Base-by-base conservation (phyloP, 2,113 vertebrate genomes). In the Cyprinodon brontotheroides region DNA sequence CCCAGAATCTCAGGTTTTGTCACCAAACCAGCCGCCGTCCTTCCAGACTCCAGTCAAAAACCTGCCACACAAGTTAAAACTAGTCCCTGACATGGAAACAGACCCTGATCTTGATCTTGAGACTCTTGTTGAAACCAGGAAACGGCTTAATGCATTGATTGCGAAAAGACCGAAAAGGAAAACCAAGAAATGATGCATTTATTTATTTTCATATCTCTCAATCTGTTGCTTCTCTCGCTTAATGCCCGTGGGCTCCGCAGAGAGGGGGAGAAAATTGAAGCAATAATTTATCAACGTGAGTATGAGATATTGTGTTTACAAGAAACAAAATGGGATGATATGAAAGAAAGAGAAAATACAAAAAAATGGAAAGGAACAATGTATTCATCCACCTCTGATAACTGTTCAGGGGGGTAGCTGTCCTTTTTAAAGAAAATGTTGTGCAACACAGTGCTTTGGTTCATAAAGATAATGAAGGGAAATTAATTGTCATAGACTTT, bases 251-350 rank as follows among this genome's bases (percentile, higher is more conserved):
- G 60, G 29, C 60, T 61, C 29, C 4, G 4, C 60, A 61, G 22
- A 1, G 60, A 61, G 2, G 9, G 4, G 5, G 12, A 61, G 0
- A 61, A 61, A 4, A 1, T 1, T 0, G 0, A 37, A 0, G 29
- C 60, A 0, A 4, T 61, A 3, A 37, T 61, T 37, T 61, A 12
- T 15, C 60, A 61, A 14, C 0, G 11, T 1, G 1, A 7, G 2
- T 61, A 5, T 14, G 60, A 61, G 4, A 11, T 61, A 6, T 4
- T 61, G 0, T 61, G 60, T 36, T 11, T 61, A 13, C 29, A 61
- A 4, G 60, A 61, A 61, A 61, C 60, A 7, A 61, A 61, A 4
- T 61, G 60, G 60, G 29, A 36, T 13, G 37, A 0, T 12, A 11
- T 5, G 1, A 37, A 6, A 12, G 60, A 36, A 61, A 2, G 14